Conservation (phyloP, 2,797 vertebrate genomes). For the Pseudomugil gertrudae region DNA sequence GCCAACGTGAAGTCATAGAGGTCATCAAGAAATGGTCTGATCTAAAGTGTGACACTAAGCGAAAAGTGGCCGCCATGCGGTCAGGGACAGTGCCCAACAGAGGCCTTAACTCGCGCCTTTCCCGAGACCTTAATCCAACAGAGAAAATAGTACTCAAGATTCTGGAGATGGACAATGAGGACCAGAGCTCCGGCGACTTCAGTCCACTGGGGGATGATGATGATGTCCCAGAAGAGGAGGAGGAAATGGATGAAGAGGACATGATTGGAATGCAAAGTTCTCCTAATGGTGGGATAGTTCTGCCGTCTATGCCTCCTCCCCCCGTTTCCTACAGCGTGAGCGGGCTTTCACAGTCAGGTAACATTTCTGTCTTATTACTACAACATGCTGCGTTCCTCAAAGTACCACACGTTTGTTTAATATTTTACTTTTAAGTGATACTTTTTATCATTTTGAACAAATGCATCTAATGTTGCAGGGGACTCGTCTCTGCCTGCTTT, state of each 20-base stretch:
- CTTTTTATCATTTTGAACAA: neutral
- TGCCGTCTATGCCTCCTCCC: conserved; percentile 55
- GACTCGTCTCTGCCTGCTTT: conserved; percentile 66
- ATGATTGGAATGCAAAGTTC: conserved; percentile 76
- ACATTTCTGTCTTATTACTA: neutral
- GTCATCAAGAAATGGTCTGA: conserved; percentile 86
- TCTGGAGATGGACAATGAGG: conserved; percentile 77
- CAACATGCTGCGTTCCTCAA: neutral
- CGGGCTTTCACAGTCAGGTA: conserved; percentile 40
- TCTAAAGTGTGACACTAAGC: conserved; percentile 84
- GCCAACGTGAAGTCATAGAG: conserved; percentile 82
- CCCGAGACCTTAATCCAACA: conserved; percentile 78
- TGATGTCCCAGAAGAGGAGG: conserved; percentile 74
- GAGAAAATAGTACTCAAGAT: conserved; percentile 84
- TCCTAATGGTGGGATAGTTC: conserved; percentile 71
- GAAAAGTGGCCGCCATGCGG: conserved; percentile 81
- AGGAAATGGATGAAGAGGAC: conserved; percentile 76
- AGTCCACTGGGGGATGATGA: conserved; percentile 75
- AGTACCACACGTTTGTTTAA: neutral
- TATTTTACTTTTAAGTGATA: neutral
- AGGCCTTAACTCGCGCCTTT: conserved; percentile 70
- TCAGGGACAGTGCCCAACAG: conserved; percentile 67
- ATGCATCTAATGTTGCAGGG: conserved; percentile 52
- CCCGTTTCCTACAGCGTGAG: conserved; percentile 48
- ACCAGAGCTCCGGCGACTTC: conserved; percentile 53